Conservation (phyloP, 2,888 invertebrate species). For the Panopea generosa region DNA sequence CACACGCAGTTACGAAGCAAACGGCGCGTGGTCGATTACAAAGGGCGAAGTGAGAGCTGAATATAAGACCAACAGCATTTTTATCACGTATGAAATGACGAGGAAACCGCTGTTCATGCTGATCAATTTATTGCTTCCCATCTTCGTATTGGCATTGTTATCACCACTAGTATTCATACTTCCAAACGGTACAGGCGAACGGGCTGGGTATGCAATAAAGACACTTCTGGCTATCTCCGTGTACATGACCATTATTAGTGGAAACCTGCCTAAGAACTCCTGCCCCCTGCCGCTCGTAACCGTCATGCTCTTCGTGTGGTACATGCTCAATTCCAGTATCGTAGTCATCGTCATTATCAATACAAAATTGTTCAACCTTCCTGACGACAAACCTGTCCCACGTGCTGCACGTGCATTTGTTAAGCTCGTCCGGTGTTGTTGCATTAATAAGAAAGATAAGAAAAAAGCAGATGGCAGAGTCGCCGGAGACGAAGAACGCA, state of each 20-base stretch:
- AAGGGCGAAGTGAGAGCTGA: not conserved
- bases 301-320: slow-evolving; percentile 28
- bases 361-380: slow-evolving; percentile 17
- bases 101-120: slow-evolving; percentile 31
- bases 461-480: not conserved
- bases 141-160: slow-evolving; percentile 21
- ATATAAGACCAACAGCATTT: not conserved
- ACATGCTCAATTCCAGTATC: slow-evolving; percentile 26
- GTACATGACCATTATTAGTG: slow-evolving; percentile 34
- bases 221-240: slow-evolving; percentile 31
- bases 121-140: slow-evolving; percentile 24
- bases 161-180: slow-evolving; percentile 28
- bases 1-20: slow-evolving; percentile 13
- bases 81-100: slow-evolving; percentile 3
- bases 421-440: not conserved
- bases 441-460: too few relatives aligned
- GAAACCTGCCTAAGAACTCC: slow-evolving; percentile 24
- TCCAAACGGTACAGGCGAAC: slow-evolving; percentile 30
- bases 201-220: slow-evolving; percentile 28
- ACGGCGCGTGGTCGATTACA: slow-evolving; percentile 24
- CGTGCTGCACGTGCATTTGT: slow-evolving; percentile 5
- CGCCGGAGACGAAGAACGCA: not conserved
- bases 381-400: slow-evolving; percentile 6
- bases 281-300: slow-evolving; percentile 32
- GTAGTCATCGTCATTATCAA: slow-evolving; percentile 30